Conservation (phyloP, 2,113 vertebrate species). For the Electrona antarctica region DNA sequence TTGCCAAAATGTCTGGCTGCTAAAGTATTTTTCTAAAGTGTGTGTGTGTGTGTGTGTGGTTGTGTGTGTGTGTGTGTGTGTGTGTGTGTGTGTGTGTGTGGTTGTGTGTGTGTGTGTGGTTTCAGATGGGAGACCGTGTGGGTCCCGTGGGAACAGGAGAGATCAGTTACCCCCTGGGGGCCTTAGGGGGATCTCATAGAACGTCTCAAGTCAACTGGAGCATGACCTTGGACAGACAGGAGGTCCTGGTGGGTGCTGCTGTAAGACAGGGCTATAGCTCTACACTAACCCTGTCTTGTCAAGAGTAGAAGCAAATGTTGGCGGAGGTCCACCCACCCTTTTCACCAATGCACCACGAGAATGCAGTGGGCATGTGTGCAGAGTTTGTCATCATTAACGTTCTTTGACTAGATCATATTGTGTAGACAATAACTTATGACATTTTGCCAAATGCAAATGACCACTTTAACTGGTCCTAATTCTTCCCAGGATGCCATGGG, state of each 20-base stretch:
- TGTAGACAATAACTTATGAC: too few relatives aligned
- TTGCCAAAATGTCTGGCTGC: too few relatives aligned
- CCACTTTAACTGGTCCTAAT: too few relatives aligned
- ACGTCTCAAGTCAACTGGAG: conserved; percentile 63
- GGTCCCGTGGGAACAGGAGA: conserved; percentile 80
- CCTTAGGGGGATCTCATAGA: conserved; percentile 20
- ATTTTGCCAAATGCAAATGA: too few relatives aligned
- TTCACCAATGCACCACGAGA: too few relatives aligned
- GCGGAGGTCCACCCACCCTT: too few relatives aligned
- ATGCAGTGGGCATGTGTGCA: too few relatives aligned
- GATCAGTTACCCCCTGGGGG: conserved; percentile 42
- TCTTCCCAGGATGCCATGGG: conserved; percentile 67
- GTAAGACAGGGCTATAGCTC: not conserved
- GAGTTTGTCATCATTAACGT: too few relatives aligned
- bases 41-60: too few relatives aligned
- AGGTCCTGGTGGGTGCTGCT: conserved; percentile 66
- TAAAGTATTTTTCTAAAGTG: too few relatives aligned
- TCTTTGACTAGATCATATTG: too few relatives aligned
- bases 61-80: too few relatives aligned
- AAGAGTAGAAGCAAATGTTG: not conserved
- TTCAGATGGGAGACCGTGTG: conserved; percentile 79
- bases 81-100: not conserved
- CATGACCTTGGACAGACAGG: conserved; percentile 65
- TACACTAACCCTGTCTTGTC: not conserved
- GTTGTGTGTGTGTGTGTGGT: not conserved